phyloP scores from a whole-genome alignment of 2,113 vertebrate genomes.

The Bos javanicus region DNA sequence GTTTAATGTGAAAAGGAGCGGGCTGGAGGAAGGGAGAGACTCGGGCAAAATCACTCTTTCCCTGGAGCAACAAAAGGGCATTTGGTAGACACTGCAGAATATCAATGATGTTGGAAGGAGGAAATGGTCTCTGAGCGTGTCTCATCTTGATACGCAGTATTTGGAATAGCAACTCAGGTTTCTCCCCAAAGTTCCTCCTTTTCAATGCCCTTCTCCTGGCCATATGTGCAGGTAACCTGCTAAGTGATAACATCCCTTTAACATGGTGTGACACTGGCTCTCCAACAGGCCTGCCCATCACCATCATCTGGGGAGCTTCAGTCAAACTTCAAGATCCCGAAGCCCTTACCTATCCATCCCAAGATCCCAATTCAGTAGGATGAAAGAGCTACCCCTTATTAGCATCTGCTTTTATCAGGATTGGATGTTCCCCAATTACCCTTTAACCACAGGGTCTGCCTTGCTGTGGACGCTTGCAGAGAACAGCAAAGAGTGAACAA shows the following conservation, averaged over 20 bases:
- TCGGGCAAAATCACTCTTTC: not conserved
- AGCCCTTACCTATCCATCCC: too few species aligned
- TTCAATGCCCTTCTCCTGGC: not conserved
- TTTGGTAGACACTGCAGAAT: not conserved
- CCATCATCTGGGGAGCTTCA: not conserved
- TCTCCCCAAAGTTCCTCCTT: not conserved
- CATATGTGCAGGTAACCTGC: not conserved
- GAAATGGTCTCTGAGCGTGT: not conserved
- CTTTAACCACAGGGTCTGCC: not conserved
- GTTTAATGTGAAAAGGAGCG: not conserved
- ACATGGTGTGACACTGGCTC: not conserved
- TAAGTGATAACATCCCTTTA: not conserved
- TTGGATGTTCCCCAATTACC: not conserved
- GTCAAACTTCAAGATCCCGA: not conserved
- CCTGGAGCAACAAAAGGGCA: not conserved
- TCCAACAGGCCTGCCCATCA: not conserved
- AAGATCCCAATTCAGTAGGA: not conserved
- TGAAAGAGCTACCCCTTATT: not conserved
- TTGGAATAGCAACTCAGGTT: not conserved
- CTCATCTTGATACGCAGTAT: not conserved
- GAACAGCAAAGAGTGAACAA: not conserved
- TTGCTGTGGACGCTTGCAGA: not conserved
- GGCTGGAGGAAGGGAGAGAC: not conserved
- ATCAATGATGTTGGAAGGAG: not conserved
- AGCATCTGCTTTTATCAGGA: not conserved